These are phyloP conservation scores for Samia ricini DNA, from an alignment of 1,140 invertebrate genomes.

Conservation along the genomic window DNA sequence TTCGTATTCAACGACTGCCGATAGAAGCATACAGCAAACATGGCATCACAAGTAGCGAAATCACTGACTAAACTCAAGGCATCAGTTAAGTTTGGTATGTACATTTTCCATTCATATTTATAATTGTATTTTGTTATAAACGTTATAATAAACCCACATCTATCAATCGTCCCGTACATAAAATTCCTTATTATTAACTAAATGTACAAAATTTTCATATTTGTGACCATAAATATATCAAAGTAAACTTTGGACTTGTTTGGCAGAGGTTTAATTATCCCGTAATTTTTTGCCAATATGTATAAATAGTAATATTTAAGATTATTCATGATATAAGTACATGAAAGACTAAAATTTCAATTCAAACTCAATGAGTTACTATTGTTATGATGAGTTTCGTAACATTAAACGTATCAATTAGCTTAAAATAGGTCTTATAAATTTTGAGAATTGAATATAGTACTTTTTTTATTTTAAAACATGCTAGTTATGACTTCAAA, in stretches of 20 bases:
- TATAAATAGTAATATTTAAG: neutral
- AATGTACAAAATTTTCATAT: neutral
- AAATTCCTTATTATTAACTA: neutral
- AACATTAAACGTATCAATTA: too few species aligned
- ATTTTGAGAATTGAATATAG: too few species aligned
- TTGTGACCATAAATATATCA: neutral
- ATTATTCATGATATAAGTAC: neutral
- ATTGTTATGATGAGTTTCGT: too few species aligned
- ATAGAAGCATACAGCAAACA: constrained; percentile 26
- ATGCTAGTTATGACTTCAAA: too few species aligned
- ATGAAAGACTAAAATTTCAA: neutral
- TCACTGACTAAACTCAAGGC: constrained; percentile 48
- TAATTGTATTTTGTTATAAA: neutral
- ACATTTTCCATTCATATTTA: constrained; percentile 14
- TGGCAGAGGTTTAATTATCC: constrained; percentile 21
- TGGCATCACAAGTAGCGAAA: constrained; percentile 68
- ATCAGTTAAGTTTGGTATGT: constrained; percentile 59
- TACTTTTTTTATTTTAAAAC: too few species aligned
- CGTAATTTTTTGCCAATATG: constrained; percentile 21
- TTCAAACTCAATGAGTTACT: too few species aligned
- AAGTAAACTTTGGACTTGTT: constrained; percentile 34
- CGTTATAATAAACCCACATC: neutral
- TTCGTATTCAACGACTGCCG: constrained; percentile 22
- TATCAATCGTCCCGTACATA: neutral
- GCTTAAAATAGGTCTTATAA: too few species aligned